Percentiles rank a stretch among this genome's conserved stretches.
These are phyloP conservation scores for Oppia nitens DNA, from an alignment of 1,140 invertebrate genomes.

Conservation along the genomic window DNA sequence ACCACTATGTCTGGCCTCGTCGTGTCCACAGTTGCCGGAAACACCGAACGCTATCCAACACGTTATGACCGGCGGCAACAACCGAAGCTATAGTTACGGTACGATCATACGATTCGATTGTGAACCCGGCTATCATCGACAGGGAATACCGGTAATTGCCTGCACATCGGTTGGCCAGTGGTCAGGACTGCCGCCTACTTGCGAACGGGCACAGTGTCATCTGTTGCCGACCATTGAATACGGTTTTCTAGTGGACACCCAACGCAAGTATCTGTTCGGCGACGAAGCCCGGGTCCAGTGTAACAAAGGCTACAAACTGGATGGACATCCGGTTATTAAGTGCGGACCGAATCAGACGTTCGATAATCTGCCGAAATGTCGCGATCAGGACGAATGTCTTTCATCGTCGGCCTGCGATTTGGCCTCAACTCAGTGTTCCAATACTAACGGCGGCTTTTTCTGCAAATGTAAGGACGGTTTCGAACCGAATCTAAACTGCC, in stretches of 20 bases:
- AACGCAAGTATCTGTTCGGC: constrained; percentile 50
- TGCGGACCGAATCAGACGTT: constrained; percentile 73
- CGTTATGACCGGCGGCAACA: constrained; percentile 67
- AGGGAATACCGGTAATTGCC: constrained; percentile 69
- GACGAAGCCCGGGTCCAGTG: constrained; percentile 85
- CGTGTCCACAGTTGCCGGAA: constrained; percentile 73
- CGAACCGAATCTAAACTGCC: constrained; percentile 65
- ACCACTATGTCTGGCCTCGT: constrained; percentile 74
- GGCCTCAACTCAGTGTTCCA: constrained; percentile 76
- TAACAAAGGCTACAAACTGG: constrained; percentile 66
- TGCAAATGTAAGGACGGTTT: constrained; percentile 76
- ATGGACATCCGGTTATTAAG: constrained; percentile 66
- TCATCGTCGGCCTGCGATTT: constrained; percentile 65
- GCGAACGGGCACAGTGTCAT: constrained; percentile 61
- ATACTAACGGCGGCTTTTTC: constrained; percentile 72
- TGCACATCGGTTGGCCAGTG: constrained; percentile 94
- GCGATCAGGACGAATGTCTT: constrained; percentile 79
- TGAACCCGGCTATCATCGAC: constrained; percentile 72
- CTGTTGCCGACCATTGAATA: constrained; percentile 48
- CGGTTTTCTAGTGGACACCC: constrained; percentile 23
- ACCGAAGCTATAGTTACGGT: constrained; percentile 84
- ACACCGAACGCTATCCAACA: constrained; percentile 70
- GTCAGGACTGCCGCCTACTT: constrained; percentile 76
- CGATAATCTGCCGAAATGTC: constrained; percentile 62
- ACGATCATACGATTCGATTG: constrained; percentile 89